Evolutionary conservation across 2,888 invertebrate genomes (phyloP).

Genomic region (Homarus gammarus): DNA sequence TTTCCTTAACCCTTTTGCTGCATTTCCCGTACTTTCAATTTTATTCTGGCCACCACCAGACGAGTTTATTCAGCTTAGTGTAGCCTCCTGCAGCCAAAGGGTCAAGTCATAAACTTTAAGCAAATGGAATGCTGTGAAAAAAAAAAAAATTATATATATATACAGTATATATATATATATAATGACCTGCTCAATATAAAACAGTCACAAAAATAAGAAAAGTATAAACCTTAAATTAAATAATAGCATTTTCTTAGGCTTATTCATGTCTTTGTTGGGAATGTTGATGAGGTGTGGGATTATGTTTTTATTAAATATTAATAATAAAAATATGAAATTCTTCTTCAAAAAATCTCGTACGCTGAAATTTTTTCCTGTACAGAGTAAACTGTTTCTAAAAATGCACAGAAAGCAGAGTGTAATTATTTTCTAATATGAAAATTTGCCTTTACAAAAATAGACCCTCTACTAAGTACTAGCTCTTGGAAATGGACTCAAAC

Average conservation of each 20-base stretch:
- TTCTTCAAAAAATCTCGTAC: not conserved
- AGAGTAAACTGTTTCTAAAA: not conserved
- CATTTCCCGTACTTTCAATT: too few species aligned
- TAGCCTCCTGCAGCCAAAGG: too few species aligned
- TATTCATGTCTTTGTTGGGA: not conserved
- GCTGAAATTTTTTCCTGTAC: not conserved
- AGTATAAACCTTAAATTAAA: not conserved
- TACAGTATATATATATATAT: too few species aligned
- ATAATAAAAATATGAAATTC: not conserved
- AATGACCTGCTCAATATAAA: too few species aligned
- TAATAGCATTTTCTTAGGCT: not conserved
- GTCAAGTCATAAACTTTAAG: not conserved
- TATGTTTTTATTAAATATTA: not conserved
- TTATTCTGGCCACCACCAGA: too few species aligned
- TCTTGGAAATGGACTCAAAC: not conserved
- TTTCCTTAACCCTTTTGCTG: too few species aligned
- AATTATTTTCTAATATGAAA: not conserved
- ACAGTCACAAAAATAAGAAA: not conserved
- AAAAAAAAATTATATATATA: too few species aligned
- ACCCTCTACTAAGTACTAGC: not conserved
- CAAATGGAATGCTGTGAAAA: not conserved
- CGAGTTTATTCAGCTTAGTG: too few species aligned
- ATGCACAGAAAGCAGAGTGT: not conserved
- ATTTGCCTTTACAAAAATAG: conserved; percentile 11
- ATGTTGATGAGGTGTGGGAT: not conserved